Base-by-base conservation (phyloP, 2,888 invertebrate genomes). In the Beris chalybata region DNA sequence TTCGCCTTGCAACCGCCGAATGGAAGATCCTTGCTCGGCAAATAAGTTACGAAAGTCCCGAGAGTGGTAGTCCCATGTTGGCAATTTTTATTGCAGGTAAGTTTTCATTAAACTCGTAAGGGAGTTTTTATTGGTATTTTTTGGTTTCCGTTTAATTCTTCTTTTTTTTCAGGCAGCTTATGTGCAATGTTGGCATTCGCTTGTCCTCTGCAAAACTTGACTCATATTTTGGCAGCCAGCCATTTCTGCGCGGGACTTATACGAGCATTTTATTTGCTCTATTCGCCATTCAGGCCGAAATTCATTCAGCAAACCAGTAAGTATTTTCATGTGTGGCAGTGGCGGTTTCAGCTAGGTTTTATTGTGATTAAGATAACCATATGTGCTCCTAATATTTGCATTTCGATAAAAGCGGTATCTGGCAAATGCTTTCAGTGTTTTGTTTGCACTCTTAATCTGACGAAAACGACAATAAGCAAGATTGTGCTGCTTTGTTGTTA, bases 131-230 rank as follows among this genome's bases (percentile, higher is more conserved):
- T 38, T 38, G 38, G 38, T 5, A 38, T n/a, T 9, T 11, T 32
- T 6, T 48, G 6, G 5, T 29, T 66, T n/a, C 22, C 22, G 22
- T 22, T 22, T 22, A 22, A 22, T 22, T 47, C 12, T 45, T 47
- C 45, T 13, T 29, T 53, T 31, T 30, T 67, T 67, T n/a, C 52
- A 81, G 84, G 85, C 63, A 84, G 84, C 69, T 75, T 85, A 43
- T 82, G 84, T 52, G 84, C 84, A 55, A 83, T 85, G 76, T 72
- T 85, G 68, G 85, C 85, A 4, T 85, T 85, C 72, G 83, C 85
- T 47, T 85, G 85, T 71, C 85, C 85, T 2, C 72, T 85, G 69
- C 81, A 83, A 66, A 82, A 84, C 73, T 76, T 85, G 30, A 82
- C 82, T 50, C 81, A 83, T 54, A 79, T 77, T 4, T 67, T 81